Conservation (phyloP, 2,797 vertebrate species). For the Tokudaia tokunoshimensis region DNA sequence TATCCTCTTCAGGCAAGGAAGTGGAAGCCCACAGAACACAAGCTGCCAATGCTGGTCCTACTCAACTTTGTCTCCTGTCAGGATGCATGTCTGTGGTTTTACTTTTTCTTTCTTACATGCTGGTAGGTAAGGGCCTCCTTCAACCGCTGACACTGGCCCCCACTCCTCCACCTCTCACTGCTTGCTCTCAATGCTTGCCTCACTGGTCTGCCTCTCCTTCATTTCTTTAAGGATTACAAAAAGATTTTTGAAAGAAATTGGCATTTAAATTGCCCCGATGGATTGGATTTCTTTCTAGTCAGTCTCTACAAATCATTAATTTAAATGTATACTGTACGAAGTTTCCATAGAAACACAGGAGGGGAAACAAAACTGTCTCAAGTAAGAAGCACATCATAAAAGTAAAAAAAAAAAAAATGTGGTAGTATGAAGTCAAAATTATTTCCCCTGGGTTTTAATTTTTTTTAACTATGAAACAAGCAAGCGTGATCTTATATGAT, state of each 20-base stretch:
- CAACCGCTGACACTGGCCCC: not conserved
- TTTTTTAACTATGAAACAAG: slow-evolving; percentile 52
- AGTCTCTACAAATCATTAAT: slow-evolving; percentile 1
- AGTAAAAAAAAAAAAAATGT: not conserved
- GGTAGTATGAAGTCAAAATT: slow-evolving; percentile 32
- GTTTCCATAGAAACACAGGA: not conserved
- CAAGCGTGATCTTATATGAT: not conserved
- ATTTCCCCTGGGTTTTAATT: slow-evolving; percentile 15
- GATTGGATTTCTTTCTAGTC: not conserved
- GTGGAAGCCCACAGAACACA: not conserved
- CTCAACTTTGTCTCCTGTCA: not conserved
- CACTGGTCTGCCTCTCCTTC: not conserved
- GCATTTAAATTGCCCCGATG: not conserved
- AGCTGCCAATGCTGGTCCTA: not conserved
- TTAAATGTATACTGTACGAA: not conserved
- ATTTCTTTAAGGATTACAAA: slow-evolving; percentile 37
- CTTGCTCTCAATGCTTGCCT: not conserved
- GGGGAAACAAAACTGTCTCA: not conserved
- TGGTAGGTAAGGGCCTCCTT: not conserved
- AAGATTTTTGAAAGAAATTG: slow-evolving; percentile 3
- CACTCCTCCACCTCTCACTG: not conserved
- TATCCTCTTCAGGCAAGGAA: not conserved
- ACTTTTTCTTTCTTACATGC: not conserved
- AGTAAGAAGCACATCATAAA: not conserved
- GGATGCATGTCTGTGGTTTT: not conserved